A percentile compares a stretch with the other conserved stretches of the same genome.
phyloP scores from a whole-genome alignment of 1,140 invertebrate species.

The Cydia amplana region DNA sequence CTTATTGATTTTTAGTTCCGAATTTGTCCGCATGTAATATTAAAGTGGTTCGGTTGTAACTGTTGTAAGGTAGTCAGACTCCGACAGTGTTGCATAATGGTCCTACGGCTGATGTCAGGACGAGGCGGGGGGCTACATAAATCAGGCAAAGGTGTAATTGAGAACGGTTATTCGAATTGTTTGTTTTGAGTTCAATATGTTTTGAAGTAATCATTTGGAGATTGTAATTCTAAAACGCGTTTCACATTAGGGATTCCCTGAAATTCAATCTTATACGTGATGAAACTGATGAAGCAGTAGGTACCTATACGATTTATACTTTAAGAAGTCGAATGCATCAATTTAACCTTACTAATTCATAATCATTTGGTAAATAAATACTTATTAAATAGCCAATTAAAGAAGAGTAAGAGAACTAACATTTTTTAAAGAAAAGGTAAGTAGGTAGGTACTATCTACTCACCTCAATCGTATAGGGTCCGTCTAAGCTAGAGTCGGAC shows the following conservation, averaged over 20 bases:
- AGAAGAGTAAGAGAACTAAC: too few species aligned
- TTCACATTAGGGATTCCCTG: neutral
- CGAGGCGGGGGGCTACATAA: constrained; percentile 26
- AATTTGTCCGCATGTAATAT: constrained; percentile 6
- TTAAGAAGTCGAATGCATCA: too few species aligned
- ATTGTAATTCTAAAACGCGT: neutral
- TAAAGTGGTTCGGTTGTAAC: neutral
- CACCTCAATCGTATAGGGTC: too few species aligned
- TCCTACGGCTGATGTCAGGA: neutral
- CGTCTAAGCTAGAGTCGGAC: too few species aligned
- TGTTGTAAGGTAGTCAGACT: constrained; percentile 8
- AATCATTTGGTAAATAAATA: too few species aligned
- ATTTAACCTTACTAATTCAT: too few species aligned
- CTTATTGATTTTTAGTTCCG: neutral
- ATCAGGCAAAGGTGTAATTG: constrained; percentile 32
- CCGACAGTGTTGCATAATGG: constrained; percentile 24
- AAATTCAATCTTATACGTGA: too few species aligned
- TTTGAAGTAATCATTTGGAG: neutral
- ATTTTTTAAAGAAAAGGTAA: too few species aligned
- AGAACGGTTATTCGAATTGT: constrained; percentile 17
- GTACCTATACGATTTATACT: too few species aligned
- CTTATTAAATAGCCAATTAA: too few species aligned
- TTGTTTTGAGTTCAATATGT: constrained; percentile 13
- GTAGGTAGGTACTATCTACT: too few species aligned
- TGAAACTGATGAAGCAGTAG: too few species aligned